Conservation (phyloP, 1,140 invertebrate species). For the Drosophila murphyi region DNA sequence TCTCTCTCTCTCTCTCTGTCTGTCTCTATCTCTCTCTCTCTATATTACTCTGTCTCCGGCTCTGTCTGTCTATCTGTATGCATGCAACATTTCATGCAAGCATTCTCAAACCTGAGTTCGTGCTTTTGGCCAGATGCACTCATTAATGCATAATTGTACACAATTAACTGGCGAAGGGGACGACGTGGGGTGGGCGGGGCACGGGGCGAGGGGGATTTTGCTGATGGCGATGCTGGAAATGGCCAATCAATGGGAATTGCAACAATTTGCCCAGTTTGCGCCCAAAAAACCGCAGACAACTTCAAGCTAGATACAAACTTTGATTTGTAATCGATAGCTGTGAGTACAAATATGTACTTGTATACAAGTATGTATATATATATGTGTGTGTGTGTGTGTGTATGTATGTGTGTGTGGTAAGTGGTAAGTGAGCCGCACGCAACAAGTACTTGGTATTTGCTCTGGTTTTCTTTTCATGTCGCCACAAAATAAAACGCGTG, state of each 20-base stretch:
- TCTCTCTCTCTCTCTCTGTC: neutral
- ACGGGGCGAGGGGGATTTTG: neutral
- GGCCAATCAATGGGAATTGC: conserved; percentile 65
- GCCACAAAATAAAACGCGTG: conserved; percentile 57
- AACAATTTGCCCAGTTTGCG: conserved; percentile 46
- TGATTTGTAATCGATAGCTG: conserved; percentile 54
- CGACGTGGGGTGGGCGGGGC: neutral
- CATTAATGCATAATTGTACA: conserved; percentile 81
- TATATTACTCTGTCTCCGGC: neutral
- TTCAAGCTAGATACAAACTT: conserved; percentile 33
- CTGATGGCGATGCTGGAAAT: conserved; percentile 71
- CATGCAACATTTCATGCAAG: conserved; percentile 80
- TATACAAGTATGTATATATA: too few species aligned
- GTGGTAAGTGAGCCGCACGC: conserved; percentile 19
- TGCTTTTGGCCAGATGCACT: conserved; percentile 78
- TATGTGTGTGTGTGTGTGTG: conserved; percentile 1
- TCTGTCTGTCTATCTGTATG: conserved; percentile 12
- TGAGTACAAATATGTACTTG: conserved; percentile 9
- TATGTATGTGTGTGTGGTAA: conserved; percentile 26
- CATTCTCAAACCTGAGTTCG: conserved; percentile 77
- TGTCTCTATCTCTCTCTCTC: neutral
- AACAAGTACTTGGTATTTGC: conserved; percentile 45
- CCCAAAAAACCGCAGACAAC: conserved; percentile 18
- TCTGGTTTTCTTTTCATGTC: conserved; percentile 56
- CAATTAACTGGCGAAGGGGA: conserved; percentile 63